Base-by-base conservation (phyloP, 92 coral and sea anemone species). In the Porites lobata region DNA sequence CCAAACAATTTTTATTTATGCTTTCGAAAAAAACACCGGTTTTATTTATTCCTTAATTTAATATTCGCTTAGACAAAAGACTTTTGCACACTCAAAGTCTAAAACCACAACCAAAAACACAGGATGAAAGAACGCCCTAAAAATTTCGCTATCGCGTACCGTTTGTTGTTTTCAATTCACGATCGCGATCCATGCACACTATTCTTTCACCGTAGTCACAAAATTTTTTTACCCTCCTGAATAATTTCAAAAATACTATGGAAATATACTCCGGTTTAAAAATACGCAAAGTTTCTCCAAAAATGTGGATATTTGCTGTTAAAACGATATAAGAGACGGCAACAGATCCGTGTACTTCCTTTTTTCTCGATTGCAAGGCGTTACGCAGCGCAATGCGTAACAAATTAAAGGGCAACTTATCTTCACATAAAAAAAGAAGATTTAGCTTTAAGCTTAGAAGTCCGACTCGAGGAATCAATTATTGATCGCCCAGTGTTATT, bases 401-500 rank as follows among this genome's bases (percentile, higher is more conserved):
- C 47, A 38, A 38, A 38, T 38, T 38, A 80, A 80, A 80, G 10
- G 17, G 15, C 65, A 68, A 79, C 58, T 69, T 17, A 8, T 29
- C 24, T 53, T n/a, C 50, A 7, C 13, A 70, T 19, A 20, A 43
- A 4, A 18, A 6, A 58, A 51, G 58, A 68, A 21, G 75, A 71
- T 32, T 62, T 86, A 17, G 65, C 91, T 86, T 72, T 78, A 73
- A 79, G 65, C 69, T 86, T 58, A 58, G 75, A 81, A 81, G 85
- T 78, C 86, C 72, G 82, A 72, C 81, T 73, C 62, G 53, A 69
- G 78, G 75, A 74, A 87, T 90, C 69, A 90, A 90, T 90, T 62
- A 90, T 90, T 90, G 74, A 90, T 90, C 50, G 56, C 79, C 75
- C 76, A 32, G 80, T 87, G 83, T 81, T 74, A 85, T 90, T 75